phyloP scores from a whole-genome alignment of 1,140 invertebrate genomes.

The Protaetia brevitarsis region DNA sequence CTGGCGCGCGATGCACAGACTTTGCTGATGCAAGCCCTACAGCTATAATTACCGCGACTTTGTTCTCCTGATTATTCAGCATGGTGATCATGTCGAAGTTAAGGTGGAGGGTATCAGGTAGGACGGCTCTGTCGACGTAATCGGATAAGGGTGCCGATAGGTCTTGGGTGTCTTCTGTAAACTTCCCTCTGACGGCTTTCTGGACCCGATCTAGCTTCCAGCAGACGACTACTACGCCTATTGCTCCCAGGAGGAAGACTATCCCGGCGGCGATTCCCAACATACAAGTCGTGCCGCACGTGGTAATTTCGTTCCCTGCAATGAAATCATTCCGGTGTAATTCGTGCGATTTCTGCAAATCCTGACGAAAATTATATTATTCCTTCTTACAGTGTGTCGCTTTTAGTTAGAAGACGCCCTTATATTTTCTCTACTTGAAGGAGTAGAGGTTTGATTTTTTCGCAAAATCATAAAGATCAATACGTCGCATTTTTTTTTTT shows the following conservation, averaged over 20 bases:
- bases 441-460: too few relatives aligned
- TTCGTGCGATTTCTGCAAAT: too few relatives aligned
- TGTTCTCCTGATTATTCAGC: conserved; percentile 1
- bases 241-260: conserved; percentile 33
- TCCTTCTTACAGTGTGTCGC: too few relatives aligned
- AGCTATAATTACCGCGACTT: conserved; percentile 16
- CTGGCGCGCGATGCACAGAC: neutral
- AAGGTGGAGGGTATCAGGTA: conserved; percentile 38
- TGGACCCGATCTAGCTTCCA: conserved; percentile 36
- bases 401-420: too few relatives aligned
- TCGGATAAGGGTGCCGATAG: conserved; percentile 40
- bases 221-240: conserved; percentile 37
- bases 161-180: conserved; percentile 36
- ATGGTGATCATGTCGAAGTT: conserved; percentile 44
- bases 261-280: conserved; percentile 38
- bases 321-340: neutral
- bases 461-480: too few relatives aligned
- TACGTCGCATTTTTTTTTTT: too few relatives aligned
- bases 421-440: too few relatives aligned
- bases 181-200: conserved; percentile 37
- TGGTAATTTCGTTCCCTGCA: conserved; percentile 30
- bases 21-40: neutral
- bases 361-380: too few relatives aligned
- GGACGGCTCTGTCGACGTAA: conserved; percentile 36
- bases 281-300: conserved; percentile 43